Conservation (phyloP, 1,140 invertebrate genomes). For the Pseudomyrmex cubaensis region DNA sequence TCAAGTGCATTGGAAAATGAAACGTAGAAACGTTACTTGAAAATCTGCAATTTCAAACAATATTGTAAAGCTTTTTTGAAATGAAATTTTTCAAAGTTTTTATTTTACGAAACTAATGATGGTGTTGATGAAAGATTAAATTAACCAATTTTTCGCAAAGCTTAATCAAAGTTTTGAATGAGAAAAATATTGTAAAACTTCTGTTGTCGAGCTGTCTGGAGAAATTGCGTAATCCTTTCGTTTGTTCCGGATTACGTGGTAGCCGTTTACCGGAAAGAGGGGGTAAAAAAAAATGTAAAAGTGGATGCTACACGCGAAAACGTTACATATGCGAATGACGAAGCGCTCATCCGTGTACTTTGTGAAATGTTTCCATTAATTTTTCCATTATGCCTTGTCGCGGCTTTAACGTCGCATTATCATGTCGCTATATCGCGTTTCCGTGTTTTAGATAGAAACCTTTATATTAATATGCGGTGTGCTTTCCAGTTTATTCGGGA, state of each 20-base stretch:
- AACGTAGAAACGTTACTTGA: neutral
- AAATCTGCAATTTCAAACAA: neutral
- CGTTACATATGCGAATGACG: conserved; percentile 34
- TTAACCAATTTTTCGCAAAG: neutral
- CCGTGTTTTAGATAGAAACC: conserved; percentile 29
- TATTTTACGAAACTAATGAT: too few relatives aligned
- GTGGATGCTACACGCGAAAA: conserved; percentile 5
- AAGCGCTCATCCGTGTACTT: conserved; percentile 14
- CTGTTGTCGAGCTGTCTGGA: neutral
- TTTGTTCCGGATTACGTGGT: conserved; percentile 46
- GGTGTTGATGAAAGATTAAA: neutral
- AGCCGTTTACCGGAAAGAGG: conserved; percentile 38
- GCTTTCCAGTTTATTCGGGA: conserved; percentile 24
- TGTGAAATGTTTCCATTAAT: conserved; percentile 45
- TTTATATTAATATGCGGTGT: conserved; percentile 31
- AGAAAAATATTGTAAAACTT: conserved; percentile 38
- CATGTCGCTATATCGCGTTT: conserved; percentile 26
- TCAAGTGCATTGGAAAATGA: neutral
- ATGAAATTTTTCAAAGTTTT: too few relatives aligned
- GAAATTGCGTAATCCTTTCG: conserved; percentile 51
- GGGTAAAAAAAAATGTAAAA: conserved; percentile 11
- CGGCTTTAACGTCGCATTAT: conserved; percentile 49
- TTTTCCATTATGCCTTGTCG: conserved; percentile 48
- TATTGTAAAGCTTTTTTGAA: too few relatives aligned
- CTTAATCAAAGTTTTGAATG: conserved; percentile 37